Evolutionary conservation across 2,113 vertebrate genomes (phyloP).

Genomic region (Terrapene triunguis): DNA sequence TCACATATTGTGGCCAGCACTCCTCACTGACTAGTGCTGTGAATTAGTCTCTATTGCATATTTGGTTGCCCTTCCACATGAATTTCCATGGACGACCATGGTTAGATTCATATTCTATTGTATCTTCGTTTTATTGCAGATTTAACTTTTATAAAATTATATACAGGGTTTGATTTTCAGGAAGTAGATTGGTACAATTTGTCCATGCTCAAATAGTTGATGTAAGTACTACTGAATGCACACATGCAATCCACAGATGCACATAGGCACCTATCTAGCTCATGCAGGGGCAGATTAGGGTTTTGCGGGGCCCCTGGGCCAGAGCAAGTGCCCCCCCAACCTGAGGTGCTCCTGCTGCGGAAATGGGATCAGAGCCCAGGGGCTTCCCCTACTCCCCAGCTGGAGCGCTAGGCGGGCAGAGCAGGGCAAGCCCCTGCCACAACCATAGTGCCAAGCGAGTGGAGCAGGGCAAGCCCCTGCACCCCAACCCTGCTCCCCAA

Average conservation of each 20-base stretch:
- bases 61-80: rapidly evolving
- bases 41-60: rapidly evolving
- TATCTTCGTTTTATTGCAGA: not conserved
- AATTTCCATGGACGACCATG: not conserved
- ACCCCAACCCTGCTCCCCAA: too few relatives aligned
- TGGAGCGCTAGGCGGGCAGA: too few relatives aligned
- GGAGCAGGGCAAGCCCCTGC: too few relatives aligned
- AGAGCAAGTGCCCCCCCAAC: too few relatives aligned
- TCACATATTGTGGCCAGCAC: not conserved
- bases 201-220: not conserved
- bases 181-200: not conserved
- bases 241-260: too few relatives aligned
- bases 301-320: too few relatives aligned
- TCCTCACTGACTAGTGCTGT: not conserved
- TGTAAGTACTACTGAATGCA: not conserved
- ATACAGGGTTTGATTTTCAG: not conserved
- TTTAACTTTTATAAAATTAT: not conserved
- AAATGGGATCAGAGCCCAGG: not conserved
- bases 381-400: not conserved
- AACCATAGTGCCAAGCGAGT: too few relatives aligned
- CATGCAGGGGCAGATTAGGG: too few relatives aligned
- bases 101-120: not conserved
- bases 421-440: too few relatives aligned
- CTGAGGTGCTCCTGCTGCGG: too few relatives aligned
- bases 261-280: too few relatives aligned